These are phyloP conservation scores for Dicerorhinus sumatrensis DNA, from an alignment of 2,113 vertebrate genomes.

Conservation along the genomic window DNA sequence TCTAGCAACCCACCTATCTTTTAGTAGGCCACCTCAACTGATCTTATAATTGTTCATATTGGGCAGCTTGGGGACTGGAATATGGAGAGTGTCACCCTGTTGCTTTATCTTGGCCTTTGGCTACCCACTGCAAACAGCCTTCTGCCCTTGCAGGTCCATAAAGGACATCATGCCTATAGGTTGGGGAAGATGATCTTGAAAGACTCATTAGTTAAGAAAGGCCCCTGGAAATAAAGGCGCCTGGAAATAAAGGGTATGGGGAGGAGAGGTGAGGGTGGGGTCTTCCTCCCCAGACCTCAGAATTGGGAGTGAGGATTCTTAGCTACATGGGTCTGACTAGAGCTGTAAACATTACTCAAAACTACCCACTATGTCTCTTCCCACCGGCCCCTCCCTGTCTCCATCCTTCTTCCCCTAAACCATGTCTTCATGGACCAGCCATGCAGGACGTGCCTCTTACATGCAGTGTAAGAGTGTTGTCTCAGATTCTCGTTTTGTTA, in stretches of 20 bases:
- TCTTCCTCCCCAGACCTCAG: neutral
- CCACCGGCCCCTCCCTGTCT: neutral
- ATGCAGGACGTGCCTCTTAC: neutral
- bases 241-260: neutral
- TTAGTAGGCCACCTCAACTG: neutral
- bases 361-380: neutral
- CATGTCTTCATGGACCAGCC: neutral
- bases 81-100: neutral
- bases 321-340: neutral
- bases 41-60: neutral
- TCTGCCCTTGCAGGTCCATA: neutral
- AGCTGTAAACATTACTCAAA: conserved; percentile 7
- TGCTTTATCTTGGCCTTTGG: neutral
- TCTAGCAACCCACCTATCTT: neutral
- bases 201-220: neutral
- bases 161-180: neutral
- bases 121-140: neutral
- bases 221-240: neutral
- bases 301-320: neutral
- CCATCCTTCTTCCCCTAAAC: neutral
- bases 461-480: conserved; percentile 47
- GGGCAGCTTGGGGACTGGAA: neutral
- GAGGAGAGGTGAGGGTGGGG: neutral
- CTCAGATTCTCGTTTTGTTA: conserved; percentile 54
- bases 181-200: neutral